Evolutionary conservation across 2,888 invertebrate genomes (phyloP).

Genomic region (Julus scanicus): DNA sequence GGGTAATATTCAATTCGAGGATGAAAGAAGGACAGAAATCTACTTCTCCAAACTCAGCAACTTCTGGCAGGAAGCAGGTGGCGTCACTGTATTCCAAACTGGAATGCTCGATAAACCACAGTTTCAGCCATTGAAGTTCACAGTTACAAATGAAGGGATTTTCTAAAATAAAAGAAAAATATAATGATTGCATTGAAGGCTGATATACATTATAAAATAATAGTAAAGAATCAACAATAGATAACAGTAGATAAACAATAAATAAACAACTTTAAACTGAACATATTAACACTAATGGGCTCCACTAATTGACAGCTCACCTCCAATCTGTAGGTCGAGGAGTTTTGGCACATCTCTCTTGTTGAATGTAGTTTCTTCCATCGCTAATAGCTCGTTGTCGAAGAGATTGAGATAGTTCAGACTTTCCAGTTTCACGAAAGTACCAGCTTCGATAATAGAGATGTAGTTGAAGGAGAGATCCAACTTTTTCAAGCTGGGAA

Average conservation of each 20-base stretch:
- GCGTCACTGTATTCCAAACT: constrained; percentile 20
- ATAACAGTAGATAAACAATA: too few relatives aligned
- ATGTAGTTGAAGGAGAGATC: constrained; percentile 19
- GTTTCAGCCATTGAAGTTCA: constrained; percentile 46
- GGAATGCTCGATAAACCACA: not conserved
- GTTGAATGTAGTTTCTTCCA: constrained; percentile 41
- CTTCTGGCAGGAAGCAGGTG: not conserved
- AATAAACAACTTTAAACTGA: too few relatives aligned
- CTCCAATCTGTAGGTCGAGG: not conserved
- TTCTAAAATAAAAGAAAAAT: too few relatives aligned
- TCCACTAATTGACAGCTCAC: not conserved
- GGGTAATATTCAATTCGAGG: not conserved
- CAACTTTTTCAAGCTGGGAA: not conserved
- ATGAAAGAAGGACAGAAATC: constrained; percentile 12
- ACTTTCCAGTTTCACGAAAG: constrained; percentile 3
- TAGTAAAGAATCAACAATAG: too few relatives aligned
- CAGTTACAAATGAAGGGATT: constrained; percentile 46
- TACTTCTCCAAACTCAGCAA: constrained; percentile 1
- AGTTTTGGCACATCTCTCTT: not conserved
- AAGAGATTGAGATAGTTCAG: not conserved
- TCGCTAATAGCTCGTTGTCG: not conserved
- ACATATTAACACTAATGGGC: too few relatives aligned
- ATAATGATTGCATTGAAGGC: too few relatives aligned
- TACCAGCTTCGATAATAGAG: not conserved
- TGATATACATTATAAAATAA: too few relatives aligned